Base-by-base conservation (phyloP, 1,140 invertebrate genomes). In the Helicorthomorpha holstii region DNA sequence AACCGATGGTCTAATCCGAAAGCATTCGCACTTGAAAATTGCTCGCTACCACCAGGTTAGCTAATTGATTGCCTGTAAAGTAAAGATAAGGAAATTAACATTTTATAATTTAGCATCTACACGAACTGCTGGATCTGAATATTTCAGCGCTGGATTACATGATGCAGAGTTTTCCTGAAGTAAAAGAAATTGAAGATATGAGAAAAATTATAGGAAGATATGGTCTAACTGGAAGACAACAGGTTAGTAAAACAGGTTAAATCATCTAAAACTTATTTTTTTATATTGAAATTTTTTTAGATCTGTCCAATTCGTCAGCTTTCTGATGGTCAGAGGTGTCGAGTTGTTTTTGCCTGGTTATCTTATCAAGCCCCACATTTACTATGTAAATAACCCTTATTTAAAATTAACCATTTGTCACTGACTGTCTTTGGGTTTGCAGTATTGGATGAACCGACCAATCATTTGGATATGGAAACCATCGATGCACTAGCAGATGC, bases 141-240 rank as follows among this genome's bases (percentile, higher is more conserved):
- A 68, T 92, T 50, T 91, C 90, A 21, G 93, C 96, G 4, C 68
- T 99, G 12, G 94, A 99, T 56, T 99, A 96, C 64, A 98, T 99
- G 95, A 83, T 98, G 83, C 83, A 82, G 61, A 77, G 81, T 56
- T 99, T 95, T 66, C 94, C 96, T 0, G 90, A 95, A 22, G 82
- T 99, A 1, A 97, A 97, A 61, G 96, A 99, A 68, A 80, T 83
- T 27, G 96, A 99, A 71, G 94, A 98, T 66, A 98, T 99, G 93
- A 75, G 96, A 49, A 96, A 95, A 70, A 98, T 98, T 56, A 94
- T 99, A 62, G 96, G 96, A 2, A 76, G 94, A 54, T 99, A 96
- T 66, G 95, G 95, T 19, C 69, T 99, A 2, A 91, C 93, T 21
- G 95, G 93, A 2, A 78, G 90, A 60, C 93, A 98, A 67, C 95